Percentiles rank a stretch among this genome's conserved stretches.
These are phyloP conservation scores for Engystomops pustulosus DNA, from an alignment of 2,113 vertebrate species.

Conservation along the genomic window DNA sequence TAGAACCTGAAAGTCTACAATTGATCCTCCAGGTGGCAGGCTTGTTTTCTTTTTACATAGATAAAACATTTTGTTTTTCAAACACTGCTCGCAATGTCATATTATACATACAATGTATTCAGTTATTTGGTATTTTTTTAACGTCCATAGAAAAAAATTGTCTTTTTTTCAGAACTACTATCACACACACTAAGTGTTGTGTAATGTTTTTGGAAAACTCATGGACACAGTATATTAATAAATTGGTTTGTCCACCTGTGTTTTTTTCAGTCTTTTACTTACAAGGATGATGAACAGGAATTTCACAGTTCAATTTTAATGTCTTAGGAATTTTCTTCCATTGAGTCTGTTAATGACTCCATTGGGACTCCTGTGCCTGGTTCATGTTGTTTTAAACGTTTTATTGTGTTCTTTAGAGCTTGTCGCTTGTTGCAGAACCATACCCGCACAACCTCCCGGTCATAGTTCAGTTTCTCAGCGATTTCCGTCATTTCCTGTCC, in stretches of 20 bases:
- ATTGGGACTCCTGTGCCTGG: constrained; percentile 78
- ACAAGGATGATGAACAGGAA: constrained; percentile 70
- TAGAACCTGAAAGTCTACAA: constrained; percentile 80
- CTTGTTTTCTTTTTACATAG: constrained; percentile 83
- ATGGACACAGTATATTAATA: constrained; percentile 65
- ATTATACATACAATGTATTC: constrained; percentile 77
- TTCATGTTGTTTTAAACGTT: constrained; percentile 97
- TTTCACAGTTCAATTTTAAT: constrained; percentile 66
- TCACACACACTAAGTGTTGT: constrained; percentile 76
- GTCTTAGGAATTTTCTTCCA: constrained; percentile 90
- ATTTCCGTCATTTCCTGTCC: constrained; percentile 99
- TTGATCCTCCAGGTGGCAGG: constrained; percentile 79
- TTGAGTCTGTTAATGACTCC: constrained; percentile 91
- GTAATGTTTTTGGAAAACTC: constrained; percentile 77
- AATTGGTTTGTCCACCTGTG: constrained; percentile 74
- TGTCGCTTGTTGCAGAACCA: constrained; percentile 99
- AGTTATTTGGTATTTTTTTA: constrained; percentile 88
- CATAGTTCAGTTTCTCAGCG: constrained; percentile 99
- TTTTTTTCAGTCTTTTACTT: constrained; percentile 79
- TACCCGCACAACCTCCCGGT: constrained; percentile 98
- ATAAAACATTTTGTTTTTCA: constrained; percentile 75
- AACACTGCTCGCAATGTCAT: constrained; percentile 77
- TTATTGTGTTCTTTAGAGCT: constrained; percentile 99
- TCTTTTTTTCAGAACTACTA: constrained; percentile 69
- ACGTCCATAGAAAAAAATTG: constrained; percentile 84